These are phyloP conservation scores for Lutraria rhynchaena DNA, from an alignment of 1,140 invertebrate species.

Conservation along the genomic window DNA sequence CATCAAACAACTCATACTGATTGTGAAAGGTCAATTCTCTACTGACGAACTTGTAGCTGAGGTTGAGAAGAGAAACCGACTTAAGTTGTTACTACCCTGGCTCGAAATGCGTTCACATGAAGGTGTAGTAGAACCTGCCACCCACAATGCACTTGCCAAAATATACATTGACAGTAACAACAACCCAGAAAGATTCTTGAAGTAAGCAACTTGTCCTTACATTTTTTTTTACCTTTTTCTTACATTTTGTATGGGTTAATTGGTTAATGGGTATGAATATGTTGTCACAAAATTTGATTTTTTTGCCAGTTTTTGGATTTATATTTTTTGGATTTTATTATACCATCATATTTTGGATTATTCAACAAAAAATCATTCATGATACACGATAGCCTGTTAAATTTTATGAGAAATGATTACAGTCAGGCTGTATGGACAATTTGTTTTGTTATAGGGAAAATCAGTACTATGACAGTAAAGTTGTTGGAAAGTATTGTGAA, in stretches of 20 bases:
- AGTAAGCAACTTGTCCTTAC: constrained; percentile 82
- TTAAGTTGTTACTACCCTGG: constrained; percentile 97
- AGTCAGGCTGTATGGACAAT: too few species aligned
- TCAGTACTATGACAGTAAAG: constrained; percentile 96
- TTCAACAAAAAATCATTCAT: too few species aligned
- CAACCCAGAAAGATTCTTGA: constrained; percentile 98
- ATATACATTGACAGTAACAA: constrained; percentile 99
- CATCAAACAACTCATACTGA: constrained; percentile 99
- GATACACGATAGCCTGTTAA: too few species aligned
- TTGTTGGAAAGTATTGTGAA: constrained; percentile 99
- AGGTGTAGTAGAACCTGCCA: constrained; percentile 97
- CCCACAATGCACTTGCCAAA: constrained; percentile 99
- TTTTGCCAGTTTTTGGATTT: too few species aligned
- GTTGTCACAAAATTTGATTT: too few species aligned
- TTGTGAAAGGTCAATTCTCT: constrained; percentile 98
- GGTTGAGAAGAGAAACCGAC: constrained; percentile 96
- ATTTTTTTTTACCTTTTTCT: too few species aligned
- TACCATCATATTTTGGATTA: too few species aligned
- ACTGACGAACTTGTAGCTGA: constrained; percentile 99
- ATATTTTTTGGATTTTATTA: too few species aligned
- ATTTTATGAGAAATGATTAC: too few species aligned
- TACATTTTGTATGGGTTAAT: too few species aligned
- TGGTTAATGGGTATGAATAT: too few species aligned
- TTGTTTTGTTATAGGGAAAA: constrained; percentile 87
- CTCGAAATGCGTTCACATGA: constrained; percentile 98